Base-by-base conservation (phyloP, 2,797 vertebrate genomes). In the Enteromius radiatus region DNA sequence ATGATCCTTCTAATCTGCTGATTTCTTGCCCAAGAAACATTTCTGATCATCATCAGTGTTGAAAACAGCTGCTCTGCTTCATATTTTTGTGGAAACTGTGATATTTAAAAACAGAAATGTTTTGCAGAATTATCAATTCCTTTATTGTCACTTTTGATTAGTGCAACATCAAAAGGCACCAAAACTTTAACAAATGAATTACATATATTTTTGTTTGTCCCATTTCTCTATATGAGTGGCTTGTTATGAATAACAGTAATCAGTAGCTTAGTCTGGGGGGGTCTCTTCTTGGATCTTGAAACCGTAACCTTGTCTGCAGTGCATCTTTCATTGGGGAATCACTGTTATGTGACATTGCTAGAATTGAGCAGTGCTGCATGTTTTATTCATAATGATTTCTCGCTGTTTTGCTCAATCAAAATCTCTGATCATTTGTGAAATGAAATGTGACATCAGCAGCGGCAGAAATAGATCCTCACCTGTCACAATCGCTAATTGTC, bases 401-500 rank as follows among this genome's bases (percentile, higher is more conserved):
- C 41, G 78, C 47, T 84, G 63, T 82, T 84, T 77, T 70, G 70
- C 76, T 65, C 75, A 76, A 31, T 56, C 81, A 36, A 49, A 84
- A 74, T 76, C 77, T 76, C 41, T 54, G 74, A 87, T 89, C 73
- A 65, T 69, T 74, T 80, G 47, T 68, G 76, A 56, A 80, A 74
- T 45, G 52, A 86, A 83, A 59, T 76, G 65, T 84, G 84, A 84
- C 83, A 82, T 71, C 41, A 33, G 59, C 70, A 15, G 49, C 56
- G 14, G 54, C 76, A 76, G 67, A 43, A 59, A 78, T 71, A 73
- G 68, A 83, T 74, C 80, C 56, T 59, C 71, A 41, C 38, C 73
- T 65, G 67, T 85, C 83, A 84, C 74, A 17, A 79, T 71, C 56
- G 26, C 74, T 59, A 85, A 85, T 73, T 82, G 81, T 82, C 81